Evolutionary conservation across 2,888 invertebrate genomes (phyloP).

Genomic region (Drosophila neonasuta): DNA sequence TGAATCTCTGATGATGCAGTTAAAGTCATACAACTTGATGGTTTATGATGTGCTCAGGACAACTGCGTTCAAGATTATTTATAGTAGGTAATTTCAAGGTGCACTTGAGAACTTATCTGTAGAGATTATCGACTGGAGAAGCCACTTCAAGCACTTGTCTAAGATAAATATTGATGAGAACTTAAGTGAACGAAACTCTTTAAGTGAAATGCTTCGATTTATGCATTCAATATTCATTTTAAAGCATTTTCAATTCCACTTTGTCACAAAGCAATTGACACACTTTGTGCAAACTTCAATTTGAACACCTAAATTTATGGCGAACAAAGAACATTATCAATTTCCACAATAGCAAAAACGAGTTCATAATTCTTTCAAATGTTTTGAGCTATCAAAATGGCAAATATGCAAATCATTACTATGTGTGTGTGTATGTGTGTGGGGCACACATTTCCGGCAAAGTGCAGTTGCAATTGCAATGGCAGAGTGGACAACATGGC

Average conservation of each 20-base stretch:
- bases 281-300: constrained; percentile 46
- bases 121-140: constrained; percentile 23
- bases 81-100: constrained; percentile 52
- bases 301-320: constrained; percentile 63
- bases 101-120: constrained; percentile 30
- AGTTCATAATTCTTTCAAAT: constrained; percentile 50
- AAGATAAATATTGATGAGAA: background rate
- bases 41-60: constrained; percentile 58
- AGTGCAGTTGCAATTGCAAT: constrained; percentile 52
- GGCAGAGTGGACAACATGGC: constrained; percentile 62
- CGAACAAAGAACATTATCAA: constrained; percentile 21
- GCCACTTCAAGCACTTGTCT: constrained; percentile 15
- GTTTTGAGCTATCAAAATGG: constrained; percentile 41
- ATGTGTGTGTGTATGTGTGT: constrained; percentile 14
- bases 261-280: constrained; percentile 64
- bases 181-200: background rate
- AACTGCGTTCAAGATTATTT: constrained; percentile 48
- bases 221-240: too few relatives aligned
- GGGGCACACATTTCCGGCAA: constrained; percentile 69
- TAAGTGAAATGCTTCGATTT: background rate
- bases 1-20: constrained; percentile 61
- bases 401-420: constrained; percentile 60
- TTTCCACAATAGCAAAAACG: constrained; percentile 54
- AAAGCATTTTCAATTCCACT: constrained; percentile 27
- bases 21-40: constrained; percentile 40